These are phyloP conservation scores for Apocrypta bakeri DNA, from an alignment of 1,140 invertebrate species.

Conservation along the genomic window DNA sequence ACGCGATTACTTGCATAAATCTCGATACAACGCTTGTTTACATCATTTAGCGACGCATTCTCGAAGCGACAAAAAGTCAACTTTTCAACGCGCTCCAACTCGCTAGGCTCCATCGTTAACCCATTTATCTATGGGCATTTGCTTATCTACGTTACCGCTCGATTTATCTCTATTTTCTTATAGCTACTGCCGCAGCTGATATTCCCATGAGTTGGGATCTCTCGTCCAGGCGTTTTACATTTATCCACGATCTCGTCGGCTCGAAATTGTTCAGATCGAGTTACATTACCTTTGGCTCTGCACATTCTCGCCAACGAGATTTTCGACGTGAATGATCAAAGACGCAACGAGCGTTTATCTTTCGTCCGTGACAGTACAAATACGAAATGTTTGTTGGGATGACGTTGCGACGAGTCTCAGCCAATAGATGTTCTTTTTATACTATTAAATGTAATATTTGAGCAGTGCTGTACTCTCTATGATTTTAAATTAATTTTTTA, in stretches of 20 bases:
- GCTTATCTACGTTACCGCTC: constrained; percentile 21
- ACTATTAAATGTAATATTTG: too few species aligned
- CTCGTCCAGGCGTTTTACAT: constrained; percentile 27
- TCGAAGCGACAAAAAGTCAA: background rate
- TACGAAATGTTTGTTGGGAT: constrained; percentile 5
- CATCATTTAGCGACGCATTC: constrained; percentile 15
- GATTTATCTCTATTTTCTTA: constrained; percentile 37
- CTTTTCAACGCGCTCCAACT: background rate
- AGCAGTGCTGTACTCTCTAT: too few species aligned
- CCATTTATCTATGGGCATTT: too few species aligned
- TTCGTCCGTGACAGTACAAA: constrained; percentile 17
- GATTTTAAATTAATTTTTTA: too few species aligned
- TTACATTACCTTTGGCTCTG: background rate
- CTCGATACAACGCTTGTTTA: constrained; percentile 19
- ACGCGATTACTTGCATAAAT: background rate
- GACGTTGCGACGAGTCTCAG: background rate
- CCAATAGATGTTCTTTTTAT: too few species aligned
- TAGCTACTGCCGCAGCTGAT: background rate
- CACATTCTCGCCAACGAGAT: background rate
- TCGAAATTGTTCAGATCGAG: too few species aligned
- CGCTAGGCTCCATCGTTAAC: background rate
- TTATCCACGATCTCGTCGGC: background rate
- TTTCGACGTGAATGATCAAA: background rate
- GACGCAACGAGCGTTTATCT: constrained; percentile 7
- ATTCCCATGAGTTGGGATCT: background rate